Conservation (phyloP, 2,797 vertebrate genomes). For the Brachymystax lenok region DNA sequence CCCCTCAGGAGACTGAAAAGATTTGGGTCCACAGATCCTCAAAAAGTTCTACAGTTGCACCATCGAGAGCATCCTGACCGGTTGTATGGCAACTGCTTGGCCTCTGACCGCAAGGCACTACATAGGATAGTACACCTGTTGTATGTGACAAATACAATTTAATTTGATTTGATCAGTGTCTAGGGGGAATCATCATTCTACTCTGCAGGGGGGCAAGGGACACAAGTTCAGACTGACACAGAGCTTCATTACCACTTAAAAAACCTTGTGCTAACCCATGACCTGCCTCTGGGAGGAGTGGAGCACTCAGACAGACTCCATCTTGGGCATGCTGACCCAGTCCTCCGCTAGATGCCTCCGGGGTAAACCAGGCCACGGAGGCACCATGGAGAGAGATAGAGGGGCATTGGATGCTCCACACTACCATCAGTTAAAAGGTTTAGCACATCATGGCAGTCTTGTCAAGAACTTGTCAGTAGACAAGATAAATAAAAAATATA, state of each 20-base stretch:
- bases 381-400: not conserved
- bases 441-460: no score
- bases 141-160: no score
- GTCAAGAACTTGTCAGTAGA: no score
- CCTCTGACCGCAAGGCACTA: no score
- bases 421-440: no score
- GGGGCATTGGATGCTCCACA: not conserved
- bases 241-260: slow-evolving; percentile 50
- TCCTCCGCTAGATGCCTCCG: not conserved
- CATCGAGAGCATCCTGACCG: no score
- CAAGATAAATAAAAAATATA: no score
- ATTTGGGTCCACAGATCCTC: no score
- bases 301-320: not conserved
- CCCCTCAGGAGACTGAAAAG: no score
- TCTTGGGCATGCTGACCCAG: not conserved
- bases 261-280: slow-evolving; percentile 54
- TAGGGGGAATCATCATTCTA: not conserved
- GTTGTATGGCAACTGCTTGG: no score
- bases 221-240: not conserved
- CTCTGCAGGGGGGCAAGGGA: not conserved
- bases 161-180: not conserved
- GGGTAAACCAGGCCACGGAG: not conserved
- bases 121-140: no score
- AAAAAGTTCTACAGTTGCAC: no score
- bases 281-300: not conserved